phyloP scores from a whole-genome alignment of 2,888 invertebrate species.

The Leucophenga maculata region DNA sequence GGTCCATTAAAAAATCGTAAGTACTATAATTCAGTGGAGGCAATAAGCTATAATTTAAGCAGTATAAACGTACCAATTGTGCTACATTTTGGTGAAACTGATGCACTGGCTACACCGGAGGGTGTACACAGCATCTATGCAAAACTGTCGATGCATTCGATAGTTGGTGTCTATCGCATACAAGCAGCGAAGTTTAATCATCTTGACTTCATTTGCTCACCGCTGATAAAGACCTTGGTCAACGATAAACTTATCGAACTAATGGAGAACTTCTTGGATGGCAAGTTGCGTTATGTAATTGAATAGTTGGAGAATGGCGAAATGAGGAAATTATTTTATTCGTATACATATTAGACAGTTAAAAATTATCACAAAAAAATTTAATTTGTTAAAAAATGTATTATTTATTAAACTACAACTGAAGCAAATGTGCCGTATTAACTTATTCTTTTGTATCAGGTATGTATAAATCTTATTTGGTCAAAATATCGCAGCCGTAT shows the following conservation, averaged over 20 bases:
- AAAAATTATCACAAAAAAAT: no score
- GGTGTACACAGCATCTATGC: constrained; percentile 64
- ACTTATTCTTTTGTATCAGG: no score
- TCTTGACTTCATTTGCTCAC: constrained; percentile 61
- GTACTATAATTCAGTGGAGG: constrained; percentile 55
- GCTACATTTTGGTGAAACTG: constrained; percentile 63
- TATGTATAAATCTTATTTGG: no score
- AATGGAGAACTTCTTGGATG: constrained; percentile 56
- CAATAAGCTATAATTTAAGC: constrained; percentile 56
- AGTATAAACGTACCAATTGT: constrained; percentile 55
- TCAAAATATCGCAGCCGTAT: no score
- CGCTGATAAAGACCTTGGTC: constrained; percentile 54
- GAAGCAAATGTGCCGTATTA: no score
- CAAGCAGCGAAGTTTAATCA: constrained; percentile 60
- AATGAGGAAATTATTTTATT: no score
- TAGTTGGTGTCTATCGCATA: constrained; percentile 58
- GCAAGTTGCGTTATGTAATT: constrained; percentile 58
- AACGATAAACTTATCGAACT: constrained; percentile 60
- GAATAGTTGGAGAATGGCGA: constrained; percentile 42
- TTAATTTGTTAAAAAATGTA: no score
- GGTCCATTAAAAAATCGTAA: constrained; percentile 57
- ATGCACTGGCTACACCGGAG: constrained; percentile 62
- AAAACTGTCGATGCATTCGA: constrained; percentile 46
- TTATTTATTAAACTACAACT: no score
- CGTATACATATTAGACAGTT: no score